Evolutionary conservation across 2,888 invertebrate species (phyloP).

Genomic region (Aspidiotus destructor): DNA sequence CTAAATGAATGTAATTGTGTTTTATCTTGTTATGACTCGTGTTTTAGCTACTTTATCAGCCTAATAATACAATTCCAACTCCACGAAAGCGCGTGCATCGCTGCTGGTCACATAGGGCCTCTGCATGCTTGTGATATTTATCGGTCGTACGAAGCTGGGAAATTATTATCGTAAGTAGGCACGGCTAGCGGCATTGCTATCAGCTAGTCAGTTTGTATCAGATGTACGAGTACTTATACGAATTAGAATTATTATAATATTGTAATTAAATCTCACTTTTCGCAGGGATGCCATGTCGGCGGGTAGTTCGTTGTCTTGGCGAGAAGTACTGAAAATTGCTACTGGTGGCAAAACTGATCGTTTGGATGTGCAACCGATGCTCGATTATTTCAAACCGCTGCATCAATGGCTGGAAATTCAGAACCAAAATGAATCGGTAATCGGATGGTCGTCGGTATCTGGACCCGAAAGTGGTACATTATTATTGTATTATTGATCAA

Average conservation of each 20-base stretch:
- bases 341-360: slow-evolving; percentile 55
- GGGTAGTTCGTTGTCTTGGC: slow-evolving; percentile 57
- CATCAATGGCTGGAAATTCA: slow-evolving; percentile 66
- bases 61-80: slow-evolving; percentile 77
- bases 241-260: not conserved
- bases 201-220: too few species aligned
- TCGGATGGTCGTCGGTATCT: slow-evolving; percentile 37
- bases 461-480: slow-evolving; percentile 30
- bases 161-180: slow-evolving; percentile 55
- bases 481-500: too few species aligned
- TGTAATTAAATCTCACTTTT: too few species aligned
- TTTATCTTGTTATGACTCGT: too few species aligned
- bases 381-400: slow-evolving; percentile 73
- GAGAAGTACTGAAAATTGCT: slow-evolving; percentile 61
- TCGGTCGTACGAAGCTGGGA: slow-evolving; percentile 66
- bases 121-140: slow-evolving; percentile 75
- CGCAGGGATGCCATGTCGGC: slow-evolving; percentile 49
- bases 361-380: slow-evolving; percentile 64
- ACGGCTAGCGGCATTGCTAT: not conserved
- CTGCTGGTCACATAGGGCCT: slow-evolving; percentile 60
- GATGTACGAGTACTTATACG: too few species aligned
- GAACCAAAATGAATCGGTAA: slow-evolving; percentile 52
- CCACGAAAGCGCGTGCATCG: slow-evolving; percentile 64
- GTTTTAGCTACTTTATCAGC: slow-evolving; percentile 67
- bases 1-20: too few species aligned